Conservation (phyloP, 53 echinoderm and acorn worm genomes). For the Stichopus horrens region DNA sequence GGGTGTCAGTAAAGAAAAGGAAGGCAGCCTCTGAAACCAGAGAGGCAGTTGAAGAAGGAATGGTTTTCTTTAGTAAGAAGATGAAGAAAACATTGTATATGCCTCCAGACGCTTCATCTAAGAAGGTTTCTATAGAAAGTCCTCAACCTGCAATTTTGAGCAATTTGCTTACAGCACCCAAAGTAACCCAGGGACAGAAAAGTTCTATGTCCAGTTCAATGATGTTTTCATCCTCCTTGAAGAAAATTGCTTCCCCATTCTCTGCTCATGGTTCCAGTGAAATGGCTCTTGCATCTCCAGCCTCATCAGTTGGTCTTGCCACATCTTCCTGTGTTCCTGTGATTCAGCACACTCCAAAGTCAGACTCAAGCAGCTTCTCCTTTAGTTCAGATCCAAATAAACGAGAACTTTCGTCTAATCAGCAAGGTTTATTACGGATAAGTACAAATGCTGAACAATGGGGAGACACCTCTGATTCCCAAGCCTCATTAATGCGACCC, state of each 20-base stretch:
- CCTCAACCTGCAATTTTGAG: constrained; percentile 33
- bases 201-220: background rate
- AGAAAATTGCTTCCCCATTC: constrained; percentile 20
- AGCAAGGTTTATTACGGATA: constrained; percentile 53
- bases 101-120: constrained; percentile 6
- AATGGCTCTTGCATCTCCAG: constrained; percentile 8
- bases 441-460: constrained; percentile 4
- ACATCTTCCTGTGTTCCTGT: constrained; percentile 73
- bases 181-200: background rate
- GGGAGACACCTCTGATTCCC: background rate
- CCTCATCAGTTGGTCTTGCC: background rate
- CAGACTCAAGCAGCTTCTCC: constrained; percentile 17
- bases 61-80: constrained; percentile 29
- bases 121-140: background rate
- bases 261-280: background rate
- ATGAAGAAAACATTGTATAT: constrained; percentile 35
- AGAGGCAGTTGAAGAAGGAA: background rate
- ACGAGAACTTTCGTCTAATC: constrained; percentile 44
- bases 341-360: constrained; percentile 77
- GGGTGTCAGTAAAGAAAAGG: background rate
- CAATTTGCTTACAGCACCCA: constrained; percentile 32
- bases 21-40: constrained; percentile 19
- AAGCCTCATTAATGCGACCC: constrained; percentile 16
- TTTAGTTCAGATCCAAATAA: constrained; percentile 39
- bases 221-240: constrained; percentile 11